phyloP scores from a whole-genome alignment of 2,113 vertebrate species.

The Picathartes gymnocephalus region DNA sequence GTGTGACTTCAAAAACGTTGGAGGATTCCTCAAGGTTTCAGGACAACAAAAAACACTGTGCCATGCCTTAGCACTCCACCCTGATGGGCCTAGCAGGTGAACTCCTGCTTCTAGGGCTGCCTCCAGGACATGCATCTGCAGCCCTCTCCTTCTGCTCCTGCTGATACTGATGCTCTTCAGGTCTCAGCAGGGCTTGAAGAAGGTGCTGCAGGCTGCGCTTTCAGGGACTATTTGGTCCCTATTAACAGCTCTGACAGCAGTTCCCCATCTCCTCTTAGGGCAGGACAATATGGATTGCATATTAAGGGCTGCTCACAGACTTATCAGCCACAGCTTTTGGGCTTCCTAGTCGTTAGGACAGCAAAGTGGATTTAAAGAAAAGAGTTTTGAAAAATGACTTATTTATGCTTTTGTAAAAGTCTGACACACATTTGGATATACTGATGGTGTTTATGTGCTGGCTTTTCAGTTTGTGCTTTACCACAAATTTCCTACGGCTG shows the following conservation, averaged over 20 bases:
- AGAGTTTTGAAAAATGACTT: neutral
- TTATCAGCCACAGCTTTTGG: neutral
- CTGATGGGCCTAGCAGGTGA: rapidly evolving
- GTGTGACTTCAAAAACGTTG: neutral
- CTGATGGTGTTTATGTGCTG: slow-evolving; percentile 5
- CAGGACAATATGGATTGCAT: neutral
- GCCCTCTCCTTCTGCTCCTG: neutral
- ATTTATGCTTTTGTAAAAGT: neutral
- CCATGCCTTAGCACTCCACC: neutral
- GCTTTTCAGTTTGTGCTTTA: slow-evolving; percentile 38
- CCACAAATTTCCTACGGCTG: slow-evolving; percentile 57
- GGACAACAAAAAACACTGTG: neutral
- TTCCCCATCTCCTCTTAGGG: neutral
- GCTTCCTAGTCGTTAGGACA: neutral
- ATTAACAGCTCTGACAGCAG: neutral
- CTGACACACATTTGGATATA: neutral
- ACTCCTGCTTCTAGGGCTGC: neutral
- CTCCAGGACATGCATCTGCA: neutral
- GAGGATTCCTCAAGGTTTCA: neutral
- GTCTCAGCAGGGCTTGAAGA: neutral
- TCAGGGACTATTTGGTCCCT: neutral
- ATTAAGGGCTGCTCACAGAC: neutral
- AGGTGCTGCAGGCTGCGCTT: rapidly evolving
- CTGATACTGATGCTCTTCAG: neutral
- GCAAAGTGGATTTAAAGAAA: neutral